Conservation (phyloP, 2,888 invertebrate genomes). For the Perizoma flavofasciatum region DNA sequence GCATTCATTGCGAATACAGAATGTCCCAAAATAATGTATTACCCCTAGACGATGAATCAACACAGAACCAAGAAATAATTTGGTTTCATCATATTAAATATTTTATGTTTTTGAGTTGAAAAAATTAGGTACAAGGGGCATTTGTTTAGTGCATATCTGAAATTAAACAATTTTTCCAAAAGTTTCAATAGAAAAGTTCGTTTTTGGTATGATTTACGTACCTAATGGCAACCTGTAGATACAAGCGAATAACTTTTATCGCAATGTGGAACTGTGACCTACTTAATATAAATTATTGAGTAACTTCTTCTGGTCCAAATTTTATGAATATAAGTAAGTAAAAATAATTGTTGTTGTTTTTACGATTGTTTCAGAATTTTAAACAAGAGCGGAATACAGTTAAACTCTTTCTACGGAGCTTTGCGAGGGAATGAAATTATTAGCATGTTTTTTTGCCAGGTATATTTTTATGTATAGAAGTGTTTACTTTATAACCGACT, state of each 20-base stretch:
- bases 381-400: too few relatives aligned
- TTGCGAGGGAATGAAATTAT: too few relatives aligned
- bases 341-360: slow-evolving; percentile 10
- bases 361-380: neutral
- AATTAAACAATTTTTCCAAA: neutral
- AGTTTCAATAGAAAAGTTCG: neutral
- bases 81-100: too few relatives aligned
- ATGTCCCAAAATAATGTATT: neutral
- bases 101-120: too few relatives aligned
- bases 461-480: too few relatives aligned
- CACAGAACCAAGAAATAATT: neutral
- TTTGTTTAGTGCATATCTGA: too few relatives aligned
- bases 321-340: slow-evolving; percentile 21
- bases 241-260: slow-evolving; percentile 23
- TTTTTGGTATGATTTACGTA: slow-evolving; percentile 5
- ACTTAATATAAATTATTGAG: slow-evolving; percentile 20
- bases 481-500: too few relatives aligned
- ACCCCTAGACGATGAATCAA: neutral
- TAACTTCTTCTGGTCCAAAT: slow-evolving; percentile 14
- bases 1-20: slow-evolving; percentile 6
- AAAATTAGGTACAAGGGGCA: too few relatives aligned
- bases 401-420: too few relatives aligned
- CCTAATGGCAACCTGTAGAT: slow-evolving; percentile 18
- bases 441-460: too few relatives aligned
- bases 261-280: slow-evolving; percentile 23